Conservation (phyloP, 2,113 vertebrate species). For the Ceyx cyanopectus region DNA sequence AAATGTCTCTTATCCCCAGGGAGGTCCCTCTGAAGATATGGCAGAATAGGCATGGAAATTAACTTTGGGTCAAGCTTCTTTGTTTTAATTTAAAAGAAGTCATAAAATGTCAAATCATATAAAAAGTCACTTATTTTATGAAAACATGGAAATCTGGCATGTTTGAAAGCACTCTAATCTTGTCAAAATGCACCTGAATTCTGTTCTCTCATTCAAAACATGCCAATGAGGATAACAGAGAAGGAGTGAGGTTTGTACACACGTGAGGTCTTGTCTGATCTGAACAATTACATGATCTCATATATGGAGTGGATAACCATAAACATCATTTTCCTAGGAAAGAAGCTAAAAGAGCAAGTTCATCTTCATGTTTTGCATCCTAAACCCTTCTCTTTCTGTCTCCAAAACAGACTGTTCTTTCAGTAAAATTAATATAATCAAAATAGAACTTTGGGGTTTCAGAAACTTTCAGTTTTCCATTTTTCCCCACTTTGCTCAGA, state of each 20-base stretch:
- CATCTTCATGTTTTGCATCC: not conserved
- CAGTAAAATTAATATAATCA: not conserved
- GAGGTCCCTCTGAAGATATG: accelerated
- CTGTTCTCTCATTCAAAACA: not conserved
- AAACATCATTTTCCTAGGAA: not conserved
- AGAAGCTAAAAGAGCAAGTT: not conserved
- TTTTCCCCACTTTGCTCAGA: not conserved
- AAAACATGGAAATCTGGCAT: not conserved
- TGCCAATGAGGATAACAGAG: not conserved
- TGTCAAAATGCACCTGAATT: not conserved
- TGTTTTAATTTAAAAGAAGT: not conserved
- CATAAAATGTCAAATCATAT: not conserved
- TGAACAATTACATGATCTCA: not conserved
- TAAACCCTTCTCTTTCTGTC: not conserved
- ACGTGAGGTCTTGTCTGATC: not conserved
- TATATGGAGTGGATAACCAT: not conserved
- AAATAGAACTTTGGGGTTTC: not conserved
- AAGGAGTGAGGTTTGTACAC: not conserved
- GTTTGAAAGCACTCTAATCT: not conserved
- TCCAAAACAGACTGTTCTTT: not conserved
- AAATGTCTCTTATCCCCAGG: not conserved
- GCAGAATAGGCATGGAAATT: not conserved
- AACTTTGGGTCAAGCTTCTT: not conserved
- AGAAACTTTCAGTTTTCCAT: not conserved
- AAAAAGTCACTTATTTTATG: not conserved